phyloP scores from a whole-genome alignment of 2,113 vertebrate genomes.

The Gallinago paraguaiae region DNA sequence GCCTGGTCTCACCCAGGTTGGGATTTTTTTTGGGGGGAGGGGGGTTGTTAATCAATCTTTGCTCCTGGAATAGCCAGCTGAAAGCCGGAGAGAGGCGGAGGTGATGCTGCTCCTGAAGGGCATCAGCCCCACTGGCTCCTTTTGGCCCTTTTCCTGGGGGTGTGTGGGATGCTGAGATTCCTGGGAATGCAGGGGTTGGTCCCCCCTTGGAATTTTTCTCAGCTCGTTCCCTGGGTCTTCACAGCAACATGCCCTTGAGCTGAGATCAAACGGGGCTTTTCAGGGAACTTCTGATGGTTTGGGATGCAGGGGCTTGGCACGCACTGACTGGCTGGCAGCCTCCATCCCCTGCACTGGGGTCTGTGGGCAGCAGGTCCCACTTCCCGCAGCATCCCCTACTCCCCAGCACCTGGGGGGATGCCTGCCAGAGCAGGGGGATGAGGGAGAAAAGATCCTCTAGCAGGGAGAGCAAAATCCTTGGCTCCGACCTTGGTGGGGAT shows the following conservation, averaged over 20 bases:
- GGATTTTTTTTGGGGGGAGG: neutral
- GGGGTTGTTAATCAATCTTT: neutral
- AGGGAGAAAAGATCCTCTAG: rapidly evolving
- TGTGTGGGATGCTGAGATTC: rapidly evolving
- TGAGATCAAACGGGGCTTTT: neutral
- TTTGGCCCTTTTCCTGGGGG: neutral
- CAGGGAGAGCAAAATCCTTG: neutral
- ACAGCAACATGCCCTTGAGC: neutral
- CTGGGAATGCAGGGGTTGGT: rapidly evolving
- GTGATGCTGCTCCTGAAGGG: neutral
- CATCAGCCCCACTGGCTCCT: rapidly evolving
- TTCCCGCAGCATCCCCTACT: neutral
- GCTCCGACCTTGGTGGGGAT: neutral
- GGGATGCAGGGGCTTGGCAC: neutral
- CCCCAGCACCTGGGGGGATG: neutral
- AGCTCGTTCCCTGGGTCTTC: neutral
- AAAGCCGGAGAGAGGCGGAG: neutral
- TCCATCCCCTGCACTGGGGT: neutral
- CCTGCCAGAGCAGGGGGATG: neutral
- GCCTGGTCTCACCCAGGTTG: neutral
- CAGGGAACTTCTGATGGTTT: neutral
- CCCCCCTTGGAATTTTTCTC: neutral
- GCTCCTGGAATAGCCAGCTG: rapidly evolving
- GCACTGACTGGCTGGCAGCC: neutral
- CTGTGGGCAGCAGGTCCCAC: neutral